Evolutionary conservation across 2,888 invertebrate genomes (phyloP).

Genomic region (Sialis fuliginosa): DNA sequence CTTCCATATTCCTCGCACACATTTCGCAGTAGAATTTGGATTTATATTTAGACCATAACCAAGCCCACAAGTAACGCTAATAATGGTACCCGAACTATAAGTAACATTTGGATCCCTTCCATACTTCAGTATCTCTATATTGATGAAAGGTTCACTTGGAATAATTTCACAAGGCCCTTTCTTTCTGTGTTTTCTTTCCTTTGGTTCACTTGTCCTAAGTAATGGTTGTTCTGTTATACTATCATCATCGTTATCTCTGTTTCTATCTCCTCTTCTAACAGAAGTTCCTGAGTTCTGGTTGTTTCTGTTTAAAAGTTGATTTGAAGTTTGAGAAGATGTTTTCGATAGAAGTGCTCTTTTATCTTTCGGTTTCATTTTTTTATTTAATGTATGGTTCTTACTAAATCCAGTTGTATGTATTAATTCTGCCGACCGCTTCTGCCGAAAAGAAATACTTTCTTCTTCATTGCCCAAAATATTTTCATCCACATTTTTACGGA

Average conservation of each 20-base stretch:
- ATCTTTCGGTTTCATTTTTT: too few species aligned
- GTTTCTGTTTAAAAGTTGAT: slow-evolving; percentile 10
- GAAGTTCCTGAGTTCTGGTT: slow-evolving; percentile 3
- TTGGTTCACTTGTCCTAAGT: slow-evolving; percentile 17
- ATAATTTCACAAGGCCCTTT: slow-evolving; percentile 52
- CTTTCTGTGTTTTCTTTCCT: slow-evolving; percentile 25
- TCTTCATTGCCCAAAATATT: slow-evolving; percentile 10
- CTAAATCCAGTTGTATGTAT: too few species aligned
- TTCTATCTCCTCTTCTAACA: neutral
- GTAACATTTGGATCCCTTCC: slow-evolving; percentile 53
- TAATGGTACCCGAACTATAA: slow-evolving; percentile 58
- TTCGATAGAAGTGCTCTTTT: too few species aligned
- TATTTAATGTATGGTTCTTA: too few species aligned
- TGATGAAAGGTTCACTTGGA: slow-evolving; percentile 43
- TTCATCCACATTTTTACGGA: slow-evolving; percentile 6
- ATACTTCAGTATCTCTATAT: slow-evolving; percentile 50
- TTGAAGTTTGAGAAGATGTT: too few species aligned
- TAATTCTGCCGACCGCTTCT: too few species aligned
- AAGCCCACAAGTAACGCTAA: slow-evolving; percentile 57
- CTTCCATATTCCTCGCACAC: slow-evolving; percentile 72
- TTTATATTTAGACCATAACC: slow-evolving; percentile 60
- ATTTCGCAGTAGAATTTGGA: slow-evolving; percentile 58
- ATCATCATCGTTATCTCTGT: slow-evolving; percentile 15
- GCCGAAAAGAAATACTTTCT: too few species aligned
- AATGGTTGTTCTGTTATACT: slow-evolving; percentile 12